These are phyloP conservation scores for Labia minor DNA, from an alignment of 2,888 invertebrate genomes.

Conservation along the genomic window DNA sequence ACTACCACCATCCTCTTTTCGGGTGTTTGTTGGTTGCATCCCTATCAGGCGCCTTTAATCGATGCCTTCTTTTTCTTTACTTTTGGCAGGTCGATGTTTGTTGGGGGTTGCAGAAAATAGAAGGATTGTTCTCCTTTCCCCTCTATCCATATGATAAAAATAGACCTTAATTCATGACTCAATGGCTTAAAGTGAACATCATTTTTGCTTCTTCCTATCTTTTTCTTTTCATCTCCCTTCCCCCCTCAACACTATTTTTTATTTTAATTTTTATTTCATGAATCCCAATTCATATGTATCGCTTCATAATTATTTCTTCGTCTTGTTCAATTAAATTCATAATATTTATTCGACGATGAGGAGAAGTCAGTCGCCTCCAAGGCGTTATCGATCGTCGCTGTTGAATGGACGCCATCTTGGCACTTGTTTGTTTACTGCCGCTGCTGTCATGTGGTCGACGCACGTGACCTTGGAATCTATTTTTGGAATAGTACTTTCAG, in stretches of 20 bases:
- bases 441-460: slow-evolving; percentile 8
- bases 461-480: slow-evolving; percentile 20
- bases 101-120: neutral
- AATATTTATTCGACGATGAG: neutral
- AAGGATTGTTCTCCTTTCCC: neutral
- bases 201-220: slow-evolving; percentile 15
- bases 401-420: slow-evolving; percentile 7
- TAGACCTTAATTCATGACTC: slow-evolving; percentile 17
- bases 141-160: neutral
- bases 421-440: slow-evolving; percentile 3
- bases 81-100: neutral
- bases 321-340: neutral
- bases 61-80: neutral
- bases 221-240: slow-evolving; percentile 19
- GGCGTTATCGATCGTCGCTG: neutral
- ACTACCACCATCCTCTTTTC: too few relatives aligned
- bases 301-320: neutral
- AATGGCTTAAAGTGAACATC: neutral
- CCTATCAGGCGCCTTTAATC: neutral
- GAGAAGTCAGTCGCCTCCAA: neutral
- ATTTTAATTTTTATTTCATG: neutral
- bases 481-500: neutral
- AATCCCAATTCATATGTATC: neutral
- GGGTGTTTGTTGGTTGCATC: neutral
- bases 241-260: neutral